These are phyloP conservation scores for Eustalomyia histrio DNA, from an alignment of 2,888 invertebrate genomes.

Conservation along the genomic window DNA sequence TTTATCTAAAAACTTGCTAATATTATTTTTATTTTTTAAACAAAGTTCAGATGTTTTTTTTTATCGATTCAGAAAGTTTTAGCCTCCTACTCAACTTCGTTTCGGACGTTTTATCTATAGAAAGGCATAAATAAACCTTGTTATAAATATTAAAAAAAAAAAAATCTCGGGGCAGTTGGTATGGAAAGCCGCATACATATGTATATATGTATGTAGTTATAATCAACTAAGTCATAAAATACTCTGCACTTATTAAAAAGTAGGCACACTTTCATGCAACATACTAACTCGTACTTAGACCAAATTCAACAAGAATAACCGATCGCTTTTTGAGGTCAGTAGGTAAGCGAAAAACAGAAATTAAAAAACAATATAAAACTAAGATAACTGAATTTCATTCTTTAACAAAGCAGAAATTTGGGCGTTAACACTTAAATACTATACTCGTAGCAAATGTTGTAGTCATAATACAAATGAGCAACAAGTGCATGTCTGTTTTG, in stretches of 20 bases:
- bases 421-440: slow-evolving; percentile 52
- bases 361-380: not conserved
- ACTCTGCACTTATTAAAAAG: slow-evolving; percentile 29
- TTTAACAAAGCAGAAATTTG: slow-evolving; percentile 47
- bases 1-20: no score
- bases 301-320: slow-evolving; percentile 46
- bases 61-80: no score
- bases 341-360: slow-evolving; percentile 49
- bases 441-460: not conserved
- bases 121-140: no score
- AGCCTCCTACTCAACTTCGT: no score
- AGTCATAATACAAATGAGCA: slow-evolving; percentile 22
- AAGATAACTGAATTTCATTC: slow-evolving; percentile 49
- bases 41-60: no score
- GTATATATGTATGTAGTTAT: not conserved
- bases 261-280: slow-evolving; percentile 44
- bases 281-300: not conserved
- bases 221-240: not conserved
- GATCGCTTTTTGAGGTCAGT: slow-evolving; percentile 60
- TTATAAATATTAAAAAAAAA: no score
- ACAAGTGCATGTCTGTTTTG: slow-evolving; percentile 21
- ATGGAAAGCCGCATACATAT: no score
- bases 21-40: no score
- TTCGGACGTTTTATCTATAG: no score
- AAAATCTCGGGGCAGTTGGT: no score